A percentile compares a stretch with the other conserved stretches of the same genome.
Conservation (phyloP, 2,888 invertebrate species). For the Baccha elongata region DNA sequence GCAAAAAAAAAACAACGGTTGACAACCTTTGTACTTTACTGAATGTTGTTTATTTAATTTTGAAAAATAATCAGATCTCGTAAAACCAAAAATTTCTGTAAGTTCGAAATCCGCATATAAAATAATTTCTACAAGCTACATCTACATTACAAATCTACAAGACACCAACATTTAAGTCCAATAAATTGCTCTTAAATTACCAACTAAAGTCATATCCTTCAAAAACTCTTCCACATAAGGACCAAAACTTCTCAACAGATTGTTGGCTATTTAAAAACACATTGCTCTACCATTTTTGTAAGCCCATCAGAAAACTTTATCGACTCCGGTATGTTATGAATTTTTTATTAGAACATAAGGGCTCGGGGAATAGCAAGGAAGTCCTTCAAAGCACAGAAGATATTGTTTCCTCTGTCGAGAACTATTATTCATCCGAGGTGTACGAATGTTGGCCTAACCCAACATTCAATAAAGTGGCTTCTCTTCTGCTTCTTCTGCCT, state of each 20-base stretch:
- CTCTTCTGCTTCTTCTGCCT: constrained; percentile 8
- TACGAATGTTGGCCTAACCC: constrained; percentile 12
- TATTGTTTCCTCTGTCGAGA: not conserved
- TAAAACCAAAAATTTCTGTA: too few species aligned
- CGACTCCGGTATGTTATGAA: constrained; percentile 46
- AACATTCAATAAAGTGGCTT: constrained; percentile 9
- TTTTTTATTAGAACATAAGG: constrained; percentile 43
- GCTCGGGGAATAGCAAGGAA: not conserved
- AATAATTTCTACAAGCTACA: too few species aligned
- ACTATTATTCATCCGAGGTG: constrained; percentile 34
- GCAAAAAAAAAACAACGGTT: too few species aligned
- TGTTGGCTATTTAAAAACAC: constrained; percentile 29
- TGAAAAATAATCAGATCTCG: too few species aligned
- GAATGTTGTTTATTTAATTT: too few species aligned
- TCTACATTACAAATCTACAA: too few species aligned
- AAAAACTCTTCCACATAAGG: not conserved
- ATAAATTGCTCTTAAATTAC: too few species aligned
- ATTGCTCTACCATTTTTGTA: constrained; percentile 8
- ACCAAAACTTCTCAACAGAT: constrained; percentile 7
- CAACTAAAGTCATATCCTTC: not conserved
- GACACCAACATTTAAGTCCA: too few species aligned
- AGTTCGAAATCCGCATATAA: too few species aligned
- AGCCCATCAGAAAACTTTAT: constrained; percentile 37
- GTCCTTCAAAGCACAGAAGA: constrained; percentile 7
- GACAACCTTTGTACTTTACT: too few species aligned